A percentile compares a stretch with the other conserved stretches of the same genome.
These are phyloP conservation scores for Philereme transversata DNA, from an alignment of 2,888 invertebrate genomes.

Conservation along the genomic window DNA sequence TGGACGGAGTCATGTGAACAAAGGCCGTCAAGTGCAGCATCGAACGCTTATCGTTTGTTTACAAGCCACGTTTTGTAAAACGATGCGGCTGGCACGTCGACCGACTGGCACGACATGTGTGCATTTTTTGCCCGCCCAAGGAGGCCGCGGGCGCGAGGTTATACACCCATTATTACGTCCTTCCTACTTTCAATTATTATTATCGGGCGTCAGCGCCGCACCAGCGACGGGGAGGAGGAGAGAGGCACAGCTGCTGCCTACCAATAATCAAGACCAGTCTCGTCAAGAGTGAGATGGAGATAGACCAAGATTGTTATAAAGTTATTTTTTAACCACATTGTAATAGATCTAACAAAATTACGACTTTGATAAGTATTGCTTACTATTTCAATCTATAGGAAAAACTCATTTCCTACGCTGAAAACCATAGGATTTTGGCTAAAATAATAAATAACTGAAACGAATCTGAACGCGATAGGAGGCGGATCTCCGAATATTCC, in stretches of 20 bases:
- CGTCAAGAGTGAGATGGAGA: slow-evolving; percentile 69
- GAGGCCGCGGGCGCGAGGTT: slow-evolving; percentile 84
- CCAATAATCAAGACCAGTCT: slow-evolving; percentile 83
- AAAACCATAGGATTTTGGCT: slow-evolving; percentile 12
- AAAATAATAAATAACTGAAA: slow-evolving; percentile 52
- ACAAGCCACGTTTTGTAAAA: slow-evolving; percentile 58
- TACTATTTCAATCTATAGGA: not conserved
- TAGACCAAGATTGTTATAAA: slow-evolving; percentile 47
- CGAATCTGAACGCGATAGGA: slow-evolving; percentile 77
- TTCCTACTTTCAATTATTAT: slow-evolving; percentile 85
- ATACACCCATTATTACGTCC: slow-evolving; percentile 85
- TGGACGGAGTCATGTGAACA: slow-evolving; percentile 60
- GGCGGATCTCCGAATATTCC: slow-evolving; percentile 79
- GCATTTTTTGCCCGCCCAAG: slow-evolving; percentile 84
- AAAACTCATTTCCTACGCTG: slow-evolving; percentile 1
- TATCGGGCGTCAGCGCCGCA: slow-evolving; percentile 82
- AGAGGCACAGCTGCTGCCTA: slow-evolving; percentile 85
- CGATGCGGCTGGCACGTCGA: slow-evolving; percentile 58
- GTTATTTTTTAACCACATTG: slow-evolving; percentile 23
- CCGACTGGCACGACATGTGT: slow-evolving; percentile 74
- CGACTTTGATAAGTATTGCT: not conserved
- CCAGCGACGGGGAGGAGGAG: slow-evolving; percentile 82
- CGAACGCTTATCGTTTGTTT: slow-evolving; percentile 67
- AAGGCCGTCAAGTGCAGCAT: slow-evolving; percentile 54
- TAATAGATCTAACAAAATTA: not conserved